These are phyloP conservation scores for Montipora cactus DNA, from an alignment of 64 coral and sea anemone species.

Conservation along the genomic window DNA sequence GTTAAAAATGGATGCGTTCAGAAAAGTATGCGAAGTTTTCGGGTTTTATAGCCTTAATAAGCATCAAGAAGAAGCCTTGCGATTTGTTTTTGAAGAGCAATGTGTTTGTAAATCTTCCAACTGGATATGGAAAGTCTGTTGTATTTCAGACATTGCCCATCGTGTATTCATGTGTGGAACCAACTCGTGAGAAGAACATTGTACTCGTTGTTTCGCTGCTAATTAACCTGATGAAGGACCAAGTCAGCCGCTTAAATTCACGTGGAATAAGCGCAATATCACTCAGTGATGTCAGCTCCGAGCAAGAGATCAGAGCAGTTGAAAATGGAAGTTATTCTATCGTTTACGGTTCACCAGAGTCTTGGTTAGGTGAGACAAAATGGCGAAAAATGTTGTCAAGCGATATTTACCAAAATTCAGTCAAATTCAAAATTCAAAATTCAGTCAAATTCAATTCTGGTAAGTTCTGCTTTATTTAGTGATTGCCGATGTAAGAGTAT, in stretches of 20 bases:
- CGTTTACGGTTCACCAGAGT: slow-evolving; percentile 65
- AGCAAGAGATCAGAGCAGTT: background rate
- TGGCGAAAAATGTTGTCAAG: slow-evolving; percentile 55
- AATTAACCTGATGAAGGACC: background rate
- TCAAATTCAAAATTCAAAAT: too few relatives aligned
- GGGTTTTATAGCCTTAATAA: background rate
- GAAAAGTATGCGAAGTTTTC: background rate
- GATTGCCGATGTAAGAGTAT: background rate
- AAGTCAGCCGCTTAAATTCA: background rate
- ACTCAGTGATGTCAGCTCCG: background rate
- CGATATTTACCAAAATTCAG: slow-evolving; percentile 29
- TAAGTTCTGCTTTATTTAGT: background rate
- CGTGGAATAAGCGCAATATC: background rate
- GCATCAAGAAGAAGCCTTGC: background rate
- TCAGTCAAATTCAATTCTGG: too few relatives aligned
- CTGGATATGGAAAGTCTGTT: background rate
- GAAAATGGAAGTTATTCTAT: slow-evolving; percentile 3
- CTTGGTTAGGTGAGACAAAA: slow-evolving; percentile 23
- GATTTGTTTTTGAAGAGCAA: background rate
- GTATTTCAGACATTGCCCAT: background rate
- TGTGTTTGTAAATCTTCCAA: background rate
- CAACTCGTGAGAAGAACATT: background rate
- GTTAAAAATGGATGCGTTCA: background rate
- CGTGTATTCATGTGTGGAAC: background rate
- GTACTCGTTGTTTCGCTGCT: background rate